Evolutionary conservation across 2,113 vertebrate genomes (phyloP).

Genomic region (Gymnarchus niloticus): DNA sequence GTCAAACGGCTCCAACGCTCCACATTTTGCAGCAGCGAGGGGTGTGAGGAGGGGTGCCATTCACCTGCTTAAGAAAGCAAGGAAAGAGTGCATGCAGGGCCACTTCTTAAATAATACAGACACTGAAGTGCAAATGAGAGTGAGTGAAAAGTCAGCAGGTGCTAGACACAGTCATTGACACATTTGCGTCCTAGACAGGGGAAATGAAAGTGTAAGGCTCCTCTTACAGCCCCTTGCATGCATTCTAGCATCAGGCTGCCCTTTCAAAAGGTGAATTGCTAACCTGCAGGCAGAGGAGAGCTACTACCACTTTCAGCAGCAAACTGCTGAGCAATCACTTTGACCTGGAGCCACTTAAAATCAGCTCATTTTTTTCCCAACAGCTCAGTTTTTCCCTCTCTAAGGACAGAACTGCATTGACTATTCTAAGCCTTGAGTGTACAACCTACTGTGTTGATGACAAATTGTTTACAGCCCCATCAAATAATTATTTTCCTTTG

Average conservation of each 20-base stretch:
- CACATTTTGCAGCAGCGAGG: background rate
- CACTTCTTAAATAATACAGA: background rate
- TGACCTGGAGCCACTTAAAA: background rate
- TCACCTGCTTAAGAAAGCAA: background rate
- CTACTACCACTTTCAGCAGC: background rate
- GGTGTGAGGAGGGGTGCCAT: background rate
- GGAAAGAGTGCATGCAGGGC: background rate
- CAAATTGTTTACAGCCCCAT: background rate
- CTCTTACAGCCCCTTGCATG: conserved; percentile 37
- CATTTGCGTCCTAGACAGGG: conserved; percentile 42
- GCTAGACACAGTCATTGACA: conserved; percentile 47
- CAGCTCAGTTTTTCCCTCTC: background rate
- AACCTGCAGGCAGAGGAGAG: conserved; percentile 23
- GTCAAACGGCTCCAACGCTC: background rate
- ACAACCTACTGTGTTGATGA: background rate
- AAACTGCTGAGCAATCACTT: background rate
- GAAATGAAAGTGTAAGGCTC: background rate
- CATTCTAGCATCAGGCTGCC: conserved; percentile 30
- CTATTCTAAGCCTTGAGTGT: background rate
- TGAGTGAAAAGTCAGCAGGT: conserved; percentile 43
- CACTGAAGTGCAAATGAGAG: conserved; percentile 47
- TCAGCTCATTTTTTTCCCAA: background rate
- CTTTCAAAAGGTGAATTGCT: conserved; percentile 34
- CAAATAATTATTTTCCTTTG: background rate
- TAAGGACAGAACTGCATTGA: background rate